Evolutionary conservation across 1,140 invertebrate genomes (phyloP), one percentile per base, ranked within the genome.

Genomic region (Chelonus insularis): DNA sequence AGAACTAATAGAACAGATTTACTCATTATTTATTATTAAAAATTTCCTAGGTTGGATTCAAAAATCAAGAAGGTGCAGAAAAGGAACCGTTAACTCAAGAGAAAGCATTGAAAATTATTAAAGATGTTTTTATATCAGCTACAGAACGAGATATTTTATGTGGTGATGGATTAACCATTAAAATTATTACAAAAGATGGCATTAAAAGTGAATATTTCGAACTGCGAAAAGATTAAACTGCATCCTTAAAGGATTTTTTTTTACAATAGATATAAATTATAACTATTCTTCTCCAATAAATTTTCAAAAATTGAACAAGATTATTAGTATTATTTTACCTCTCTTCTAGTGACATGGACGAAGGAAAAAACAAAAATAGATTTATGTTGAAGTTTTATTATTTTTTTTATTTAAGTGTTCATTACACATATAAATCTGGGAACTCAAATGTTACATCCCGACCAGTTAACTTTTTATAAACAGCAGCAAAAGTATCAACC

Each of bases 391-490:
- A 58, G 32, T 51, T 37, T 55, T 62, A 63, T 72, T 65, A 64
- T 63, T 67, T 63, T 47, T 71, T 72, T 75, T 76, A 72, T 84
- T 84, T 74, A 76, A 72, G 64, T 69, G 79, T 79, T 80, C 79
- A 85, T 93, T 92, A 94, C 88, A 94, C 89, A 86, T 93, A 94
- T 72, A 94, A 93, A 86, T 99, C 97, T 62, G 96, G 96, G 84
- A 99, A 99, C 86, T 99, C 96, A 80, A 99, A 99, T 62, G 89
- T 94, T 51, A 99, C 97, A 85, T 99, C 95, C 74, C 98, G 95
- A 68, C 97, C 97, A 67, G 97, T 99, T 64, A 99, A 83, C 81
- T 97, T 97, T 85, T 99, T 99, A 87, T 99, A 99, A 60, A 99
- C 95, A 64, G 93, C 91, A 68, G 93, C 90, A 86, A 99, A 99